phyloP scores from a whole-genome alignment of 2,888 invertebrate genomes.

The Dynastes hyllus region DNA sequence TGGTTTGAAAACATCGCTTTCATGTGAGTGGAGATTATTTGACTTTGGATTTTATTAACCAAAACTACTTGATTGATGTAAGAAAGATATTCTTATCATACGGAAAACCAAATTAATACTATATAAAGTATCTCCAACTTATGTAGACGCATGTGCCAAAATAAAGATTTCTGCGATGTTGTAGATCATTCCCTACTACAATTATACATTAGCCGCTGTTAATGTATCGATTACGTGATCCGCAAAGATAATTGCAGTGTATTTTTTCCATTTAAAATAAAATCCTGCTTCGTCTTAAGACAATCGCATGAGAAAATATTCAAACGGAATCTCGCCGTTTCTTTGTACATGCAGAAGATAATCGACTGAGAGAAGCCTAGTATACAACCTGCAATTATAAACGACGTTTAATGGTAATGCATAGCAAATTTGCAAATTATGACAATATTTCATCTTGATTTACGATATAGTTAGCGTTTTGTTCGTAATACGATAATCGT shows the following conservation, averaged over 20 bases:
- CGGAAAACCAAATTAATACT: no score
- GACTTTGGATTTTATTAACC: no score
- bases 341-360: conserved; percentile 27
- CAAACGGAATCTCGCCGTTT: not conserved
- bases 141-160: no score
- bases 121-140: no score
- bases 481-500: conserved; percentile 37
- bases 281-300: conserved; percentile 39
- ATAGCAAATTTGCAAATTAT: conserved; percentile 52
- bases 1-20: no score
- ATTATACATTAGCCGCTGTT: no score
- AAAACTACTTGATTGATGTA: no score
- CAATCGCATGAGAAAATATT: conserved; percentile 55
- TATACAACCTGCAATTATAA: conserved; percentile 47
- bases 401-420: conserved; percentile 40
- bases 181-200: no score
- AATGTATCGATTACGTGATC: no score
- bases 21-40: no score
- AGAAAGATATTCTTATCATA: no score
- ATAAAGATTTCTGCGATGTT: no score
- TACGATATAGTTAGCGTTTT: conserved; percentile 31
- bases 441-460: conserved; percentile 50
- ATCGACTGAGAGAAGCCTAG: conserved; percentile 28
- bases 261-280: conserved; percentile 3
- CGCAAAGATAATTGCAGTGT: not conserved